Evolutionary conservation across 1,140 invertebrate species (phyloP).

Genomic region (Cotesia typhae): DNA sequence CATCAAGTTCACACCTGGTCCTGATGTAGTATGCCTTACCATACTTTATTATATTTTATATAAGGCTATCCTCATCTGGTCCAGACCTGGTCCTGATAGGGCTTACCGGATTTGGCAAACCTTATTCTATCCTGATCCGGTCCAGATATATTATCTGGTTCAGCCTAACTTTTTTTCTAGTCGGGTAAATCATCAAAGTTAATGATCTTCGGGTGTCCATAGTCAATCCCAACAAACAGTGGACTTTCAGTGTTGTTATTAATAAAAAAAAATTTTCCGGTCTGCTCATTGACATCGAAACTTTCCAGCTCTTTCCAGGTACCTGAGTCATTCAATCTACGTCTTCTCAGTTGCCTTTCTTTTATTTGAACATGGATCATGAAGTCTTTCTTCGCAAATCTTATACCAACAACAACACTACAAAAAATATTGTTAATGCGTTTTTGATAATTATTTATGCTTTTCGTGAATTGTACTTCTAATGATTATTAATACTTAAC

Average conservation of each 20-base stretch:
- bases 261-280: not conserved
- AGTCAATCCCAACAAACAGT: not conserved
- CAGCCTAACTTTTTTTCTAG: too few species aligned
- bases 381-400: not conserved
- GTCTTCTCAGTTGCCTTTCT: not conserved
- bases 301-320: not conserved
- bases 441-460: too few species aligned
- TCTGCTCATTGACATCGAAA: not conserved
- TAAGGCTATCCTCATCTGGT: too few species aligned
- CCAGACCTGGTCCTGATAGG: too few species aligned
- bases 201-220: not conserved
- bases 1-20: too few species aligned
- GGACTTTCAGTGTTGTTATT: not conserved
- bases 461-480: too few species aligned
- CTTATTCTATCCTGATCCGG: too few species aligned
- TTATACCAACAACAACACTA: not conserved
- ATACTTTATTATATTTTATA: too few species aligned
- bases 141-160: too few species aligned
- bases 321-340: not conserved
- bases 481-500: not conserved
- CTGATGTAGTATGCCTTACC: too few species aligned
- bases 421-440: too few species aligned
- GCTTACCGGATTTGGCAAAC: too few species aligned
- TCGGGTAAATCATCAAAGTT: not conserved
- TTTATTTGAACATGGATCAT: conserved; percentile 2